Evolutionary conservation across 2,113 vertebrate genomes (phyloP).

Genomic region (Ameiurus melas): DNA sequence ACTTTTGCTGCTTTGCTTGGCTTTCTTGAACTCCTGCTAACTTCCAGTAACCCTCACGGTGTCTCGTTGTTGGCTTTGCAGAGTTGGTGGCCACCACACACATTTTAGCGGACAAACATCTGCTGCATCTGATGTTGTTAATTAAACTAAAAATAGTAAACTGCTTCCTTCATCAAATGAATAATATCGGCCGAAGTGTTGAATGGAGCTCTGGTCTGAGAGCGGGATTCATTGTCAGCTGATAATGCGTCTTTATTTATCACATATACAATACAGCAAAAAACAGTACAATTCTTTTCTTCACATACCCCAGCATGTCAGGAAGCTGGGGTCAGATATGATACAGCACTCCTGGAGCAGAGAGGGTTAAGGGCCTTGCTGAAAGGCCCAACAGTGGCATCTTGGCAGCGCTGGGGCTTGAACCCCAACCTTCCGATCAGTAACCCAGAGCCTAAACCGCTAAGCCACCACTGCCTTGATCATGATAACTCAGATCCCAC

Average conservation of each 20-base stretch:
- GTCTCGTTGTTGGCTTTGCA: neutral
- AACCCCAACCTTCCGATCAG: too few relatives aligned
- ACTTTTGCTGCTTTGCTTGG: constrained; percentile 35
- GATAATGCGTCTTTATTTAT: too few relatives aligned
- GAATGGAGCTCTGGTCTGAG: neutral
- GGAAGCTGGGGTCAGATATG: too few relatives aligned
- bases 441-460: too few relatives aligned
- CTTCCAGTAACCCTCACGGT: constrained; percentile 8
- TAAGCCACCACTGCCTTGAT: neutral
- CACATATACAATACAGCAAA: too few relatives aligned
- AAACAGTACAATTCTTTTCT: too few relatives aligned
- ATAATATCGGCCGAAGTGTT: neutral
- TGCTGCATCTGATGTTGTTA: constrained; percentile 50
- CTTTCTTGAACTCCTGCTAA: constrained; percentile 28
- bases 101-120: neutral
- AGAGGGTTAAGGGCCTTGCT: too few relatives aligned
- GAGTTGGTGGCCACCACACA: constrained; percentile 11
- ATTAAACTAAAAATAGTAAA: constrained; percentile 53
- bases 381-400: too few relatives aligned
- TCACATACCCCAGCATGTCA: too few relatives aligned
- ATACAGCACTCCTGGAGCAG: too few relatives aligned
- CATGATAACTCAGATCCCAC: neutral
- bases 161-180: constrained; percentile 19
- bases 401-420: too few relatives aligned
- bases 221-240: neutral